These are phyloP conservation scores for Dendrocopos noguchii DNA, from an alignment of 2,113 vertebrate species.

Conservation along the genomic window DNA sequence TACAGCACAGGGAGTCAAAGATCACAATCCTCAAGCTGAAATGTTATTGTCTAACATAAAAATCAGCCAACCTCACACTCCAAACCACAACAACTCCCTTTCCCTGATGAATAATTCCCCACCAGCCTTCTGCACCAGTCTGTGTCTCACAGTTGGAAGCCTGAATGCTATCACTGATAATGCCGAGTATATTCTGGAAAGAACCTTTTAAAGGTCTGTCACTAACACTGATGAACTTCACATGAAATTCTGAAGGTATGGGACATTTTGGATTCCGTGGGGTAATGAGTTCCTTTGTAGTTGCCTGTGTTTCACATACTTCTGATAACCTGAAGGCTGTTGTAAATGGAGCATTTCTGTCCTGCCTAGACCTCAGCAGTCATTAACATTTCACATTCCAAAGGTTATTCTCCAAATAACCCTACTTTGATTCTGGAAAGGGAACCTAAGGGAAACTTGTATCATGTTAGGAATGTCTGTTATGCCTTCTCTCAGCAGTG, in stretches of 20 bases:
- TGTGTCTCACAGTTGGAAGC: accelerated
- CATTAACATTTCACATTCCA: background rate
- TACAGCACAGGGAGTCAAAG: background rate
- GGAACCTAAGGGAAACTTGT: slow-evolving; percentile 6
- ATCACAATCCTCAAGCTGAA: background rate
- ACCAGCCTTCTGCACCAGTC: background rate
- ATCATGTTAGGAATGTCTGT: background rate
- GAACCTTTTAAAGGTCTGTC: background rate
- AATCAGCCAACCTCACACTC: background rate
- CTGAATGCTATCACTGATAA: background rate
- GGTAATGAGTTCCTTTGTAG: background rate
- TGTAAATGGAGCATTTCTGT: background rate
- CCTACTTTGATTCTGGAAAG: background rate
- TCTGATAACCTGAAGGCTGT: background rate
- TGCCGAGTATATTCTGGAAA: background rate
- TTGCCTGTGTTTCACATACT: background rate
- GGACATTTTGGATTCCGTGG: background rate
- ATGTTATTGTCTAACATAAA: background rate
- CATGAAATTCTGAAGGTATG: background rate
- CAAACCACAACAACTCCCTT: background rate
- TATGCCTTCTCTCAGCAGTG: background rate
- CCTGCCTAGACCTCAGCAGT: background rate
- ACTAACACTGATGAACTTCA: background rate
- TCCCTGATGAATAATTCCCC: background rate
- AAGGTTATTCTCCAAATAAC: slow-evolving; percentile 14